These are phyloP conservation scores for Onychorhynchus coronatus DNA, from an alignment of 2,113 vertebrate species.

Conservation along the genomic window DNA sequence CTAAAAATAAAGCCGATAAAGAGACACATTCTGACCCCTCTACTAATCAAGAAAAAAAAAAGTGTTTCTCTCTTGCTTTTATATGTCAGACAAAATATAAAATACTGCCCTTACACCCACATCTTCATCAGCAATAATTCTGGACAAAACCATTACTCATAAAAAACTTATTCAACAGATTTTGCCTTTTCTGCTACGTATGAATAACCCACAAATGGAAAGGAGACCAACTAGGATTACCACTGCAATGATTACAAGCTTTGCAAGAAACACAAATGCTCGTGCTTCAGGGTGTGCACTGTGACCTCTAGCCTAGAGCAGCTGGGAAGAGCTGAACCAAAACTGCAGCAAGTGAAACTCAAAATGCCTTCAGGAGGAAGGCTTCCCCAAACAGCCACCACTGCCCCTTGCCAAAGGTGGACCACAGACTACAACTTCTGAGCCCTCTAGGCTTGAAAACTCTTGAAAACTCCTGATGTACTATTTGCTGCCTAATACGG, in stretches of 20 bases:
- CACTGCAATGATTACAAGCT: neutral
- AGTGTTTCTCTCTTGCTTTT: neutral
- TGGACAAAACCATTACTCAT: neutral
- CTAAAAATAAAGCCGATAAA: neutral
- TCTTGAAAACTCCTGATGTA: neutral
- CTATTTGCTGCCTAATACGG: neutral
- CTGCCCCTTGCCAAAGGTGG: neutral
- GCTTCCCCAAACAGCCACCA: neutral
- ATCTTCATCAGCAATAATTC: neutral
- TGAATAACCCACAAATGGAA: conserved; percentile 4
- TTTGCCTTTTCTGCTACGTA: neutral
- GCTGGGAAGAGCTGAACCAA: neutral
- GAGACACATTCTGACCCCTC: neutral
- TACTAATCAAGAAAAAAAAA: neutral
- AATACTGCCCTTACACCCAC: accelerated
- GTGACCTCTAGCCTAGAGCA: neutral
- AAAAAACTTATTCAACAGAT: neutral
- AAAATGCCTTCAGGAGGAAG: neutral
- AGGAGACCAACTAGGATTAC: neutral
- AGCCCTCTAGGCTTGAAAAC: neutral
- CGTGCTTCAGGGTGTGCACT: neutral
- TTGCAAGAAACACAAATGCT: neutral
- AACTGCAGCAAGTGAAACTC: neutral
- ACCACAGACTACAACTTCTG: neutral
- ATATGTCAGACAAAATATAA: neutral